These are phyloP conservation scores for Syrista parreyssii DNA, from an alignment of 2,888 invertebrate species.

Conservation along the genomic window DNA sequence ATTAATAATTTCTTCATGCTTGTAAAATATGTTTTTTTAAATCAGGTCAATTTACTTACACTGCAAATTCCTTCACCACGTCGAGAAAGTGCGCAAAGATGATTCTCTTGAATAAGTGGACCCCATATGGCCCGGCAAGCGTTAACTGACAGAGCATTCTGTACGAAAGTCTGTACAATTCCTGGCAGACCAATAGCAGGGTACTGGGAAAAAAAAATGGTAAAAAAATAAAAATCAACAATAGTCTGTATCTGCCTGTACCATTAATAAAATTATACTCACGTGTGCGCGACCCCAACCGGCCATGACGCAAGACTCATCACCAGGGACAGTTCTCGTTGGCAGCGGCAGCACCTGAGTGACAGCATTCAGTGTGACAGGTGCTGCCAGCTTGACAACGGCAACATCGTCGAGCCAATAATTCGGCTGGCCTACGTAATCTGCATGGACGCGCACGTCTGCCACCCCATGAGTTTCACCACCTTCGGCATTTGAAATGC, in stretches of 20 bases:
- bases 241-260: not conserved
- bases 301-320: not conserved
- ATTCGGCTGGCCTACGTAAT: not conserved
- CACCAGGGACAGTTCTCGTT: not conserved
- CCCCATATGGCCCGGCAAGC: not conserved
- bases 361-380: not conserved
- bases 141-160: not conserved
- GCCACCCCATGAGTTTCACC: constrained; percentile 7
- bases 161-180: not conserved
- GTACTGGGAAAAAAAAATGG: not conserved
- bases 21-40: not conserved
- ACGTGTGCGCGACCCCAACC: constrained; percentile 18
- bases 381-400: not conserved
- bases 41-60: not conserved
- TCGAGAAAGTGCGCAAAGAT: not conserved
- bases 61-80: not conserved
- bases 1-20: not conserved
- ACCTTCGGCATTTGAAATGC: constrained; percentile 3
- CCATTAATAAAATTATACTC: not conserved
- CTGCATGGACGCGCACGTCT: not conserved
- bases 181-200: not conserved
- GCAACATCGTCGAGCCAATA: not conserved
- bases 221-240: too few relatives aligned
- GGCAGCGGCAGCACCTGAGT: constrained; percentile 1
- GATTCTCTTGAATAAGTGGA: not conserved